These are phyloP conservation scores for Cistogaster globosa DNA, from an alignment of 2,888 invertebrate species.

Conservation along the genomic window DNA sequence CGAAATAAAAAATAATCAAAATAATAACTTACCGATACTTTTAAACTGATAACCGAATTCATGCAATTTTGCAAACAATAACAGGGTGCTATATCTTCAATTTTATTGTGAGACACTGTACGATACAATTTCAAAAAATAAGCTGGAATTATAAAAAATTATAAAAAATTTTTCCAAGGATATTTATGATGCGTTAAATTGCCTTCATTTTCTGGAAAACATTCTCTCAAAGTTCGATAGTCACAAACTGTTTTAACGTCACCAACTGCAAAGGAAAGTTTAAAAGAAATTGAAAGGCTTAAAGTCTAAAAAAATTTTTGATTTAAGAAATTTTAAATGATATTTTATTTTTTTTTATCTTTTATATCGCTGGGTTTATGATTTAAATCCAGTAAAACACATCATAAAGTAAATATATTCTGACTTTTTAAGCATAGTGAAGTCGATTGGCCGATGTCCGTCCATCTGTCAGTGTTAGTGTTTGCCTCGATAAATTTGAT, in stretches of 20 bases:
- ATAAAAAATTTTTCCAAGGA: too few relatives aligned
- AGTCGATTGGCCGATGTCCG: too few relatives aligned
- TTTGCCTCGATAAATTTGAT: too few relatives aligned
- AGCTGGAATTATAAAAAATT: slow-evolving; percentile 14
- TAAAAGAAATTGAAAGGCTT: not conserved
- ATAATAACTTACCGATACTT: slow-evolving; percentile 71
- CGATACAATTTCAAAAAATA: slow-evolving; percentile 67
- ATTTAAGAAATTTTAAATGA: too few relatives aligned
- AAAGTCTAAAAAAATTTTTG: too few relatives aligned
- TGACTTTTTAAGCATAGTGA: too few relatives aligned
- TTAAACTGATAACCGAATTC: slow-evolving; percentile 77
- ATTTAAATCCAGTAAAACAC: too few relatives aligned
- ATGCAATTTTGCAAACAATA: slow-evolving; percentile 79
- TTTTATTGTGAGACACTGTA: slow-evolving; percentile 10
- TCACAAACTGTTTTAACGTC: slow-evolving; percentile 63
- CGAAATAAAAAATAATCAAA: too few relatives aligned
- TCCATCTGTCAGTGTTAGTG: too few relatives aligned
- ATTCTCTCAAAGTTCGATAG: slow-evolving; percentile 61
- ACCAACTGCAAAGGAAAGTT: slow-evolving; percentile 52
- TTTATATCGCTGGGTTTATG: too few relatives aligned
- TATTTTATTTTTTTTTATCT: too few relatives aligned
- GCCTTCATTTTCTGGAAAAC: slow-evolving; percentile 65
- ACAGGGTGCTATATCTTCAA: slow-evolving; percentile 73
- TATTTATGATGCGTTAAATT: not conserved
- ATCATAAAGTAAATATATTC: too few relatives aligned